Conservation (phyloP, 1,140 invertebrate genomes). For the Drosophila parvula region DNA sequence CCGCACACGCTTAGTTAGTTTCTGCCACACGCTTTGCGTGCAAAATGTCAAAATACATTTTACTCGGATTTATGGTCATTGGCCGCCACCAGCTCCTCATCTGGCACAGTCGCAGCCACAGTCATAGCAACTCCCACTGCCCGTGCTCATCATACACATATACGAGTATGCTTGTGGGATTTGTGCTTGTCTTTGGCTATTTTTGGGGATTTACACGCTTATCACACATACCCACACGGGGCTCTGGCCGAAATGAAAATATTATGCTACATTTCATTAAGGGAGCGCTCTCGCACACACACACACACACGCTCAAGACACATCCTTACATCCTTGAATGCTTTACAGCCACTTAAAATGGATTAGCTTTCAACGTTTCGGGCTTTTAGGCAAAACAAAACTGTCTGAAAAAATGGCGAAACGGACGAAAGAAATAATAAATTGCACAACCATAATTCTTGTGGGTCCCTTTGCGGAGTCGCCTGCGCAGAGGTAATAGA, state of each 20-base stretch:
- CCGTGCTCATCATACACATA: slow-evolving; percentile 27
- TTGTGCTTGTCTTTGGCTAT: slow-evolving; percentile 70
- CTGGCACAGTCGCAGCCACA: slow-evolving; percentile 21
- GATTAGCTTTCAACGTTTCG: slow-evolving; percentile 74
- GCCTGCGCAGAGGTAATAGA: slow-evolving; percentile 48
- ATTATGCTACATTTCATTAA: slow-evolving; percentile 80
- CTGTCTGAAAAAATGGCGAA: slow-evolving; percentile 22
- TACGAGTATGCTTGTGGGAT: slow-evolving; percentile 43
- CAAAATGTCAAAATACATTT: slow-evolving; percentile 83
- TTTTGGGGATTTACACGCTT: slow-evolving; percentile 78
- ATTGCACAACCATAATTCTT: slow-evolving; percentile 59
- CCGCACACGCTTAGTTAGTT: slow-evolving; percentile 71
- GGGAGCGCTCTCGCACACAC: slow-evolving; percentile 20
- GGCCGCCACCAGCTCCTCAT: slow-evolving; percentile 42
- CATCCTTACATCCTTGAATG: slow-evolving; percentile 42
- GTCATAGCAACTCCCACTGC: slow-evolving; percentile 28
- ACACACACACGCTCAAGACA: not conserved
- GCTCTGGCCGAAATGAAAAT: slow-evolving; percentile 64
- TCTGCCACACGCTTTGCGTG: slow-evolving; percentile 69
- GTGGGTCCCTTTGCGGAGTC: slow-evolving; percentile 7
- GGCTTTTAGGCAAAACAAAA: slow-evolving; percentile 40
- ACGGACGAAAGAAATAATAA: slow-evolving; percentile 54
- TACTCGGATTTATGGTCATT: slow-evolving; percentile 81
- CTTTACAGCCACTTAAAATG: slow-evolving; percentile 77
- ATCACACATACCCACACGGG: slow-evolving; percentile 55